Evolutionary conservation across 2,888 invertebrate species (phyloP).

Genomic region (Papilio demoleus): DNA sequence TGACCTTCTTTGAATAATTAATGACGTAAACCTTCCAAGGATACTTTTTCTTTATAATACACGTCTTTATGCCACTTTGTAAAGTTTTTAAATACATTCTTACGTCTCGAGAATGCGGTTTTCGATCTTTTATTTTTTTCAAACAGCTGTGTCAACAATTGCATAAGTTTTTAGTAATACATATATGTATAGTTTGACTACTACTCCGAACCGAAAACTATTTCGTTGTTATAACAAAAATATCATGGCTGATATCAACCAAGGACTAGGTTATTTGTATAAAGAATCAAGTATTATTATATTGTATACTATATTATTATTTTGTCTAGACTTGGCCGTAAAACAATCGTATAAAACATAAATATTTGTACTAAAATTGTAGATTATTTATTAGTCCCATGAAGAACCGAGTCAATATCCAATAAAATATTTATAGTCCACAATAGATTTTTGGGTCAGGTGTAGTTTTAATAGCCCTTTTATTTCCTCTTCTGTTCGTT

Average conservation of each 20-base stretch:
- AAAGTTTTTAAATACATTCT: slow-evolving; percentile 2
- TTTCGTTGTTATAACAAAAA: not conserved
- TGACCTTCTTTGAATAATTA: slow-evolving; percentile 2
- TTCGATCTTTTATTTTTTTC: slow-evolving; percentile 26
- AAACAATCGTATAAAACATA: too few relatives aligned
- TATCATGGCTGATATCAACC: not conserved
- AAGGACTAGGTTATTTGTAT: too few relatives aligned
- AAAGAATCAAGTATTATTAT: too few relatives aligned
- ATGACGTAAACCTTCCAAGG: not conserved
- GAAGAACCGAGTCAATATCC: not conserved
- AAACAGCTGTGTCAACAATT: slow-evolving; percentile 57
- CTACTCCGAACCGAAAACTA: slow-evolving; percentile 12
- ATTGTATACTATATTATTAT: too few relatives aligned
- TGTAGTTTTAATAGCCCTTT: not conserved
- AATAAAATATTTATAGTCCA: slow-evolving; percentile 26
- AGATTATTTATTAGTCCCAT: not conserved
- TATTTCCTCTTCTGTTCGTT: slow-evolving; percentile 8
- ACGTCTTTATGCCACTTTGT: not conserved
- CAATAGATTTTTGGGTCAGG: not conserved
- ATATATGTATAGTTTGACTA: slow-evolving; percentile 35
- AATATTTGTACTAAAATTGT: too few relatives aligned
- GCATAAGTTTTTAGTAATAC: slow-evolving; percentile 45
- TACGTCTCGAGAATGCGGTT: slow-evolving; percentile 10
- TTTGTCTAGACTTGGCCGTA: too few relatives aligned
- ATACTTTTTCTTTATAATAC: not conserved